Evolutionary conservation across 2,888 invertebrate genomes (phyloP).

Genomic region (Gryllus longicercus): DNA sequence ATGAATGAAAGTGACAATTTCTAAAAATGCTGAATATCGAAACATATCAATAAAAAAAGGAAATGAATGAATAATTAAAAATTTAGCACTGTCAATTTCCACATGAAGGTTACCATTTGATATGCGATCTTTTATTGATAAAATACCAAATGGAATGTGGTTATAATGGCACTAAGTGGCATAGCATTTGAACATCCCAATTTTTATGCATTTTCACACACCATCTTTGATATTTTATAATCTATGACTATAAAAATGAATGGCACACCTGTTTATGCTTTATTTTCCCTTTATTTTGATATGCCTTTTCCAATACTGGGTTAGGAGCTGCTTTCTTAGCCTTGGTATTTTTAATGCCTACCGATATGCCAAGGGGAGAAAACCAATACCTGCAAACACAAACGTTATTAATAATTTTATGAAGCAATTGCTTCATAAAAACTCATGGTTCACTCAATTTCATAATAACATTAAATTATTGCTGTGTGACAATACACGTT

Average conservation of each 20-base stretch:
- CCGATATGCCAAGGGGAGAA: slow-evolving; percentile 71
- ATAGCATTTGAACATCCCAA: not conserved
- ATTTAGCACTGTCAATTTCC: no score
- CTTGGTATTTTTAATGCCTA: slow-evolving; percentile 78
- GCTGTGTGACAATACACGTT: no score
- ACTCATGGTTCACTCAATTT: not conserved
- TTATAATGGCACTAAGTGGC: not conserved
- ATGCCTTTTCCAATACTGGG: slow-evolving; percentile 73
- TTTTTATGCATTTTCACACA: not conserved
- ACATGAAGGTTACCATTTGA: not conserved
- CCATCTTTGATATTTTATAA: no score
- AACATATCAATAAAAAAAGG: no score
- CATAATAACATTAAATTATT: no score
- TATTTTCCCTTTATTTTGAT: slow-evolving; percentile 62
- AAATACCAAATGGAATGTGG: not conserved
- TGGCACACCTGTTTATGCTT: slow-evolving; percentile 72
- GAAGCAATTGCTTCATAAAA: not conserved
- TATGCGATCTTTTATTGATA: not conserved
- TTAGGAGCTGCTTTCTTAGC: slow-evolving; percentile 71
- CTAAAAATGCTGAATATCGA: no score
- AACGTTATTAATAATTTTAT: not conserved
- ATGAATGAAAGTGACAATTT: no score
- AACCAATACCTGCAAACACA: slow-evolving; percentile 67
- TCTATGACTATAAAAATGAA: no score
- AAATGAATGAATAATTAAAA: no score